A percentile compares a stretch with the other conserved stretches of the same genome.
Evolutionary conservation across 2,888 invertebrate species (phyloP).

Genomic region (Rapana venosa): DNA sequence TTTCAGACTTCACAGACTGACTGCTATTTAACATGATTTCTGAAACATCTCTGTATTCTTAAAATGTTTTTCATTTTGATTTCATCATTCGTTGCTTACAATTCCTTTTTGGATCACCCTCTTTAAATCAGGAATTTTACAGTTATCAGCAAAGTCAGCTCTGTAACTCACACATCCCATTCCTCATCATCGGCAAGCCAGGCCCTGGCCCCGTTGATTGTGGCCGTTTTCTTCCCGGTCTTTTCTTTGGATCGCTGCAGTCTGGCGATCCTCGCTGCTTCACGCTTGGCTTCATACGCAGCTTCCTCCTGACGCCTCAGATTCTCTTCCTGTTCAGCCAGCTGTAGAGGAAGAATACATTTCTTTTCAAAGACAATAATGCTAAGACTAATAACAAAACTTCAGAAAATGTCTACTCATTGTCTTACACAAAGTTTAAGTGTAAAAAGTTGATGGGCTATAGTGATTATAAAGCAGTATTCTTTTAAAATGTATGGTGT

Average conservation of each 20-base stretch:
- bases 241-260: slow-evolving; percentile 69
- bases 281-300: slow-evolving; percentile 74
- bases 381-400: background rate
- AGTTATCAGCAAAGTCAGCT: background rate
- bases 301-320: slow-evolving; percentile 75
- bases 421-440: background rate
- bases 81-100: too few relatives aligned
- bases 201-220: slow-evolving; percentile 58
- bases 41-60: too few relatives aligned
- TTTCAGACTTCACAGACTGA: too few relatives aligned
- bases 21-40: too few relatives aligned
- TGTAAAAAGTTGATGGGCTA: too few relatives aligned
- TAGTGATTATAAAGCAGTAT: too few relatives aligned
- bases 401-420: background rate
- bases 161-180: slow-evolving; percentile 63
- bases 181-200: slow-evolving; percentile 72
- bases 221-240: slow-evolving; percentile 56
- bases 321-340: slow-evolving; percentile 76
- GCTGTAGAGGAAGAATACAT: slow-evolving; percentile 54
- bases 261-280: slow-evolving; percentile 71
- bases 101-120: too few relatives aligned
- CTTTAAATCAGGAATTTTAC: background rate
- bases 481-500: too few relatives aligned
- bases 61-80: too few relatives aligned
- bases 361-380: background rate